Evolutionary conservation across 2,888 invertebrate species (phyloP).

Genomic region (Noctua pronuba): DNA sequence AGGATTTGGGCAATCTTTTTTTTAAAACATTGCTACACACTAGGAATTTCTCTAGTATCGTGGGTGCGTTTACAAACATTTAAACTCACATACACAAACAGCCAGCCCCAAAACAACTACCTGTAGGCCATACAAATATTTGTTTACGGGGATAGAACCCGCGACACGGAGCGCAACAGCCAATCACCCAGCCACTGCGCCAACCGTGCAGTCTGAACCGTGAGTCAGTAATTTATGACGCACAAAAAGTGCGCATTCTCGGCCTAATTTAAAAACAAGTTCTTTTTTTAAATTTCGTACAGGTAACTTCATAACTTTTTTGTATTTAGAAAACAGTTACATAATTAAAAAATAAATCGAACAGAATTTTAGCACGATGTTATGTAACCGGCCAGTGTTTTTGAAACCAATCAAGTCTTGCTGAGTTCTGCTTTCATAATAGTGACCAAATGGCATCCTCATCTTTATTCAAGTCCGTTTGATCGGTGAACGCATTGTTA

Average conservation of each 20-base stretch:
- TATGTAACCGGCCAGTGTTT: conserved; percentile 1
- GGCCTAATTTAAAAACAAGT: neutral
- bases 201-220: too few species aligned
- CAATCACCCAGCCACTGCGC: too few species aligned
- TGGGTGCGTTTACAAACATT: neutral
- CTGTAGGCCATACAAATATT: neutral
- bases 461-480: conserved; percentile 19
- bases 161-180: neutral
- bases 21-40: too few species aligned
- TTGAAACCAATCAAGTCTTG: neutral
- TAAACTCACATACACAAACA: neutral
- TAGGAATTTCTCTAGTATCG: neutral
- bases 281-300: neutral
- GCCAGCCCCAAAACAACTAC: neutral
- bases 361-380: neutral
- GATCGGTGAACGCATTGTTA: neutral
- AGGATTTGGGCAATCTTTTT: too few species aligned
- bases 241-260: neutral
- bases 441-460: neutral
- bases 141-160: neutral
- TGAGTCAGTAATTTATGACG: neutral
- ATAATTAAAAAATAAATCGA: neutral
- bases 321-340: neutral
- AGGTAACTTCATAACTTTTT: neutral
- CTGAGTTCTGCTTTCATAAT: neutral